Evolutionary conservation across 2,113 vertebrate genomes (phyloP).

Genomic region (Ammospiza caudacuta): DNA sequence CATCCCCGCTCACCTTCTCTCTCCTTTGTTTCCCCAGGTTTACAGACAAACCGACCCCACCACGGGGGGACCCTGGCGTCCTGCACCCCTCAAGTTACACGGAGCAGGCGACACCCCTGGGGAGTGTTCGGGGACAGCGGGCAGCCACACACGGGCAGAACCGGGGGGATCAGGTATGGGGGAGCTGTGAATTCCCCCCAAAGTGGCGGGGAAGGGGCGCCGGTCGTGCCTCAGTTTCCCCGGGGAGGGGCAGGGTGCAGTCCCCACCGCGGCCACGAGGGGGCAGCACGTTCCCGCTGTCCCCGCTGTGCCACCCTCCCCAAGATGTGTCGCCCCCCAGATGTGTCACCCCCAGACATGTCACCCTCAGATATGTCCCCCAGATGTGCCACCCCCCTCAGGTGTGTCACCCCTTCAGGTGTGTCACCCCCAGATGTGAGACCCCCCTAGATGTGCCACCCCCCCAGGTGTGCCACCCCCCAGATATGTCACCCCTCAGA

Average conservation of each 20-base stretch:
- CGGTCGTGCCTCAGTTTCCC: background rate
- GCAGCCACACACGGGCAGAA: background rate
- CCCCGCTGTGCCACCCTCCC: background rate
- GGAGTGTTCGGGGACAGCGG: accelerated
- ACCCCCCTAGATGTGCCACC: background rate
- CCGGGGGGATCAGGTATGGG: accelerated
- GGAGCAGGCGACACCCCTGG: background rate
- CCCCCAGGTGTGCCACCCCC: background rate
- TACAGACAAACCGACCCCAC: background rate
- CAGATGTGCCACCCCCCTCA: too few relatives aligned
- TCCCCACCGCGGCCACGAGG: background rate
- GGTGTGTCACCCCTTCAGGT: too few relatives aligned
- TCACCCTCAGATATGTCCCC: too few relatives aligned
- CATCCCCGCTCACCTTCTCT: accelerated
- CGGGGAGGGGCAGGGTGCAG: background rate
- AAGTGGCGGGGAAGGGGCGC: too few relatives aligned
- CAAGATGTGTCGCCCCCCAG: background rate
- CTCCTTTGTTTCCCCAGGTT: background rate
- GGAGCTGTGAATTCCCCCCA: background rate
- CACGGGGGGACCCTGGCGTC: accelerated
- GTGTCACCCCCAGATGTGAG: too few relatives aligned
- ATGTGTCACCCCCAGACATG: too few relatives aligned
- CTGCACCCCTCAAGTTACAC: accelerated
- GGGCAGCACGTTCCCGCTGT: background rate
- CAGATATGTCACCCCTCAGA: too few relatives aligned